Percentiles rank a stretch among this genome's conserved stretches.
phyloP scores from a whole-genome alignment of 2,888 invertebrate species.

The Hipparchia sbordonii region DNA sequence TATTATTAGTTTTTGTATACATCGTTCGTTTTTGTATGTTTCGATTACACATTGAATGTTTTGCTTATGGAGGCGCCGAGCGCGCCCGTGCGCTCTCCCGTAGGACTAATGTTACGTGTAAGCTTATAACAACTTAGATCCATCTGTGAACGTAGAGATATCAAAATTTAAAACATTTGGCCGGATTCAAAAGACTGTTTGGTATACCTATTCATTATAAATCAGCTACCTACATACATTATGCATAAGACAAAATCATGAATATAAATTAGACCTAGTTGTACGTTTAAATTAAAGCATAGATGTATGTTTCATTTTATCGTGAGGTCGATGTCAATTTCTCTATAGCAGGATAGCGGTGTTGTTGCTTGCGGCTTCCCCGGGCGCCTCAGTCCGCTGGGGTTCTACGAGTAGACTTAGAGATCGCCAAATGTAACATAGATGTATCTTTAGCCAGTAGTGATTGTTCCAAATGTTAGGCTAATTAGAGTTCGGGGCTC shows the following conservation, averaged over 20 bases:
- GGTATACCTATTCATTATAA: slow-evolving; percentile 84
- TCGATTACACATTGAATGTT: slow-evolving; percentile 48
- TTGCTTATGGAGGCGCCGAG: slow-evolving; percentile 28
- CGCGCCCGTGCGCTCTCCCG: slow-evolving; percentile 40
- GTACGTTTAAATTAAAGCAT: slow-evolving; percentile 58
- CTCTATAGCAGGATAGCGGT: slow-evolving; percentile 60
- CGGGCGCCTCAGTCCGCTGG: slow-evolving; percentile 44
- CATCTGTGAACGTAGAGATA: slow-evolving; percentile 75
- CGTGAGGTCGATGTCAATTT: slow-evolving; percentile 68
- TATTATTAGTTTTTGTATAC: slow-evolving; percentile 52
- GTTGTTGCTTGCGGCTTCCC: slow-evolving; percentile 54
- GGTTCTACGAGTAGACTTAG: slow-evolving; percentile 67
- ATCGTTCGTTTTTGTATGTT: slow-evolving; percentile 58
- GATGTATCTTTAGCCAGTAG: slow-evolving; percentile 80
- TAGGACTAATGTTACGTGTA: slow-evolving; percentile 60
- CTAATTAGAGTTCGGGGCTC: slow-evolving; percentile 69
- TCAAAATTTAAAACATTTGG: slow-evolving; percentile 84
- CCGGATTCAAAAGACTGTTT: slow-evolving; percentile 87
- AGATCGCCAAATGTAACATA: slow-evolving; percentile 81
- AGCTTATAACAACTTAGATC: slow-evolving; percentile 70
- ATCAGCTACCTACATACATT: slow-evolving; percentile 63
- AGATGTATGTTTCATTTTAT: slow-evolving; percentile 59
- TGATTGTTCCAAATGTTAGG: slow-evolving; percentile 82
- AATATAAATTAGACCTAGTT: slow-evolving; percentile 62
- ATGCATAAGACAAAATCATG: slow-evolving; percentile 62